A percentile compares a stretch with the other conserved stretches of the same genome.
Evolutionary conservation across 2,113 vertebrate genomes (phyloP).

Genomic region (Corythornis cristatus): DNA sequence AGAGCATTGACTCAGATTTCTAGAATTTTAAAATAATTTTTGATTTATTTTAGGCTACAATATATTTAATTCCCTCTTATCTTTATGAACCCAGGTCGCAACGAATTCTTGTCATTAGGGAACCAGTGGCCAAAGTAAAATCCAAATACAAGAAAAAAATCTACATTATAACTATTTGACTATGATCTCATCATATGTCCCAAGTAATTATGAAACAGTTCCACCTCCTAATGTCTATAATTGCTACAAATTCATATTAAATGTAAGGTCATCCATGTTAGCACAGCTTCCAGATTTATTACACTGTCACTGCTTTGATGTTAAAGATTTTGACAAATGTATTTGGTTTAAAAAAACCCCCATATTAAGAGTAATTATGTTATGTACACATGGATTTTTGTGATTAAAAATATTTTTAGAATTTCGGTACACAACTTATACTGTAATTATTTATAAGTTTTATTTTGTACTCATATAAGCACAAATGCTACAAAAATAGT

Average conservation of each 20-base stretch:
- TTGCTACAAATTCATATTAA: slow-evolving; percentile 32
- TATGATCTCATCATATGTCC: not conserved
- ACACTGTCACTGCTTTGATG: slow-evolving; percentile 3
- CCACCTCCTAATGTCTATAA: slow-evolving; percentile 4
- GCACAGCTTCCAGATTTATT: slow-evolving; percentile 7
- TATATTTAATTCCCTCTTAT: not conserved
- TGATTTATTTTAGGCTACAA: not conserved
- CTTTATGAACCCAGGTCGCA: not conserved
- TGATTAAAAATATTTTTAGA: slow-evolving; percentile 8
- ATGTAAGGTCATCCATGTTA: slow-evolving; percentile 17
- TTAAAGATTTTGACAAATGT: slow-evolving; percentile 36
- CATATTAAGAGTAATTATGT: slow-evolving; percentile 8
- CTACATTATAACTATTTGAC: not conserved
- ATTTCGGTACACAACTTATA: not conserved
- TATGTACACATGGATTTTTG: not conserved
- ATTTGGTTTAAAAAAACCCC: not conserved
- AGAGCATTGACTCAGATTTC: not conserved
- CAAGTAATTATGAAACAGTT: not conserved
- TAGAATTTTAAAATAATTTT: not conserved
- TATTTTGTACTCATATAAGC: not conserved
- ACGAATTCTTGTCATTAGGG: not conserved
- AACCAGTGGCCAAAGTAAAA: not conserved
- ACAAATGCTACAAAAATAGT: not conserved
- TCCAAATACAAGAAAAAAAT: not conserved
- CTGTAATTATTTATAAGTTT: not conserved